A percentile compares a stretch with the other conserved stretches of the same genome.
These are phyloP conservation scores for Grus americana DNA, from an alignment of 2,113 vertebrate genomes.

Conservation along the genomic window DNA sequence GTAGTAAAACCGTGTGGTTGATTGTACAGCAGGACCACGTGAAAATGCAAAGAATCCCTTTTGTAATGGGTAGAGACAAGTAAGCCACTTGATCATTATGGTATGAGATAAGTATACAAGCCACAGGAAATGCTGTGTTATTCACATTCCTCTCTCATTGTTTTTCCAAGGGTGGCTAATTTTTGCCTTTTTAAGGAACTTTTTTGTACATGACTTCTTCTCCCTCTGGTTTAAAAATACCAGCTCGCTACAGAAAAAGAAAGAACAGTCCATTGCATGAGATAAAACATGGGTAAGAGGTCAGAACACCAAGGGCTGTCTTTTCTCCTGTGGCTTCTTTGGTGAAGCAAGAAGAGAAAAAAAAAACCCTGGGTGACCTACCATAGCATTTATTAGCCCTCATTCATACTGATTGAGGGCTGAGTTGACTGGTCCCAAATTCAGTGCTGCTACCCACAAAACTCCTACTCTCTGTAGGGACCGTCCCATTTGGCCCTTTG, in stretches of 20 bases:
- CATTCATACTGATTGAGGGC: neutral
- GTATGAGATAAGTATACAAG: conserved; percentile 59
- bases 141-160: conserved; percentile 50
- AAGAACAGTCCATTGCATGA: neutral
- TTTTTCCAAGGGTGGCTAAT: conserved; percentile 53
- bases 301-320: neutral
- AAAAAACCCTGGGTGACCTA: neutral
- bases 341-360: neutral
- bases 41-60: conserved; percentile 68
- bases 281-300: neutral
- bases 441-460: neutral
- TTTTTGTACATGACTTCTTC: conserved; percentile 13
- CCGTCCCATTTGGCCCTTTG: neutral
- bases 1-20: conserved; percentile 50
- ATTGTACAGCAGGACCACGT: conserved; percentile 35
- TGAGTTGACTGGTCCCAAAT: neutral
- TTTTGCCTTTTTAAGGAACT: conserved; percentile 62
- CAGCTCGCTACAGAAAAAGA: neutral
- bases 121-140: conserved; percentile 57
- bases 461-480: neutral
- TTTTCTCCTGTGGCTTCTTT: neutral
- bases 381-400: neutral
- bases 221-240: neutral
- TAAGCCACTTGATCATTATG: conserved; percentile 38
- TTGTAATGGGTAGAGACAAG: conserved; percentile 58